phyloP scores from a whole-genome alignment of 2,113 vertebrate species.

The Alexandromys fortis region DNA sequence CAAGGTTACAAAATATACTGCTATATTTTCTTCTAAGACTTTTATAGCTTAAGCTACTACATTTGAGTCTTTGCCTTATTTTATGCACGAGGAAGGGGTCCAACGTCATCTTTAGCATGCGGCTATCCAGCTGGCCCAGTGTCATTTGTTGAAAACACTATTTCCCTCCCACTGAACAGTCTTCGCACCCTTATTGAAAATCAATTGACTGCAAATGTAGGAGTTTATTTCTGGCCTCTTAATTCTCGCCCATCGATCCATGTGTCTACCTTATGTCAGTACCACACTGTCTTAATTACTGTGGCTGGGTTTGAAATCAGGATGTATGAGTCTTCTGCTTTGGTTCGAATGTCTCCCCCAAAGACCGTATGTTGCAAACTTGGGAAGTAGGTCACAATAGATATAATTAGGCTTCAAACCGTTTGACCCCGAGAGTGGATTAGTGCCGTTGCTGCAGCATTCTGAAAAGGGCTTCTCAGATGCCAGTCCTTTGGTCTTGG shows the following conservation, averaged over 20 bases:
- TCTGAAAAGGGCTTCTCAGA: not conserved
- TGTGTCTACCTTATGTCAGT: conserved; percentile 1
- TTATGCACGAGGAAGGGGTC: not conserved
- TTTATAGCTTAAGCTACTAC: not conserved
- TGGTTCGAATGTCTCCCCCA: not conserved
- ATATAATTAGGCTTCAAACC: not conserved
- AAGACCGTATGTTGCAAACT: not conserved
- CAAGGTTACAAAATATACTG: not conserved
- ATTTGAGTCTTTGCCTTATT: conserved; percentile 1
- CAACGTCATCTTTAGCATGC: not conserved
- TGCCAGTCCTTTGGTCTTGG: not conserved
- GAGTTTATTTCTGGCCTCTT: conserved; percentile 24
- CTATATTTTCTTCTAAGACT: conserved; percentile 32
- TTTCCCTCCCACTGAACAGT: conserved; percentile 3
- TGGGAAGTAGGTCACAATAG: not conserved
- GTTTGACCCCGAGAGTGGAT: not conserved
- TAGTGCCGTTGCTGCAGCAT: not conserved
- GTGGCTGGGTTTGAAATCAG: not conserved
- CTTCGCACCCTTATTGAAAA: conserved; percentile 12
- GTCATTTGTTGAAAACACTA: not conserved
- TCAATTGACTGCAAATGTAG: not conserved
- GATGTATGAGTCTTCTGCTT: not conserved
- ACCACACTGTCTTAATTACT: conserved; percentile 13
- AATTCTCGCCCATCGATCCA: conserved; percentile 15
- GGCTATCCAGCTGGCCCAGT: not conserved